Percentiles rank a stretch among this genome's conserved stretches.
phyloP scores from a whole-genome alignment of 2,797 vertebrate species.

The Chelon labrosus region DNA sequence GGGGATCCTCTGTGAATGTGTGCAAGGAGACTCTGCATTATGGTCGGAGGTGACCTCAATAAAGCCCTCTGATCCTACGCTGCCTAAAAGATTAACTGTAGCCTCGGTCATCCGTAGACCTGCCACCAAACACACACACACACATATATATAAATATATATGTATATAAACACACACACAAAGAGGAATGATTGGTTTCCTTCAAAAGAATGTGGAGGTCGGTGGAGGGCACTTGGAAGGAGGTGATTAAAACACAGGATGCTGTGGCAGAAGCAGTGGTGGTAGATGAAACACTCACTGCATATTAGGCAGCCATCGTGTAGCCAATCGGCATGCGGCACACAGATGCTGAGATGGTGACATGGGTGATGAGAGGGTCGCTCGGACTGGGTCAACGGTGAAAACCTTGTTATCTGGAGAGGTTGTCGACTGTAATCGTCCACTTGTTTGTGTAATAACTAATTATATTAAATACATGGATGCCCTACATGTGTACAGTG shows the following conservation, averaged over 20 bases:
- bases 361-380: slow-evolving; percentile 52
- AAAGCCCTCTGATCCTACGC: slow-evolving; percentile 57
- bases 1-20: too few species aligned
- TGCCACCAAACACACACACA: slow-evolving; percentile 38
- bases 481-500: neutral
- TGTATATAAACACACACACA: slow-evolving; percentile 38
- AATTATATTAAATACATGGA: slow-evolving; percentile 23
- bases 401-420: slow-evolving; percentile 49
- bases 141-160: slow-evolving; percentile 13
- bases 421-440: slow-evolving; percentile 28
- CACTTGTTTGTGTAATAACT: slow-evolving; percentile 3
- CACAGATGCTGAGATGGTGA: slow-evolving; percentile 60
- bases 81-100: slow-evolving; percentile 60
- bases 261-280: neutral
- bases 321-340: slow-evolving; percentile 66
- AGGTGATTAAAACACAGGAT: slow-evolving; percentile 68
- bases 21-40: slow-evolving; percentile 43
- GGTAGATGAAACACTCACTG: slow-evolving; percentile 58
- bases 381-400: slow-evolving; percentile 73
- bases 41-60: slow-evolving; percentile 65
- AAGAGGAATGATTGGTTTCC: slow-evolving; percentile 59
- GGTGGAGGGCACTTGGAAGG: slow-evolving; percentile 64
- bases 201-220: slow-evolving; percentile 51
- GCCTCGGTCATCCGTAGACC: slow-evolving; percentile 36
- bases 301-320: slow-evolving; percentile 45